A percentile compares a stretch with the other conserved stretches of the same genome.
phyloP scores from a whole-genome alignment of 2,797 vertebrate species.

The Xenopus petersii region DNA sequence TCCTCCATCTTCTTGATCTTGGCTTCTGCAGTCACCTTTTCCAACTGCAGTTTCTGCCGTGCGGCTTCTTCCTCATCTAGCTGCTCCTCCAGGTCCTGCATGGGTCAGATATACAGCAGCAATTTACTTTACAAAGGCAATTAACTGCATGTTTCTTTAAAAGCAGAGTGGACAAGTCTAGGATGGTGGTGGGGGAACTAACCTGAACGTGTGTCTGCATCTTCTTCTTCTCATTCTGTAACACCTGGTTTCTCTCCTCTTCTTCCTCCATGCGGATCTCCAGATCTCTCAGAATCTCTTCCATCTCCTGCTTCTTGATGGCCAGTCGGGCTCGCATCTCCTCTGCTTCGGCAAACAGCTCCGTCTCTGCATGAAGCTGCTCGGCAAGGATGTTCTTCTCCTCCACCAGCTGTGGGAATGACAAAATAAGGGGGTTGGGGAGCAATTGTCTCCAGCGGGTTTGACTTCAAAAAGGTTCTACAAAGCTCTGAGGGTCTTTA shows the following conservation, averaged over 20 bases:
- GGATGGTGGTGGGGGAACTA: conserved; percentile 4
- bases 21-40: conserved; percentile 94
- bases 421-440: neutral
- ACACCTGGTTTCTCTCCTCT: conserved; percentile 87
- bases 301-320: conserved; percentile 90
- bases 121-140: too few relatives aligned
- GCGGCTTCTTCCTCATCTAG: conserved; percentile 95
- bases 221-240: conserved; percentile 95
- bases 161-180: too few relatives aligned
- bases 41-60: conserved; percentile 92
- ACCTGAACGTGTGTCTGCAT: conserved; percentile 96
- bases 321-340: conserved; percentile 94
- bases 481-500: too few relatives aligned
- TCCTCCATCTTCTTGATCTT: conserved; percentile 99
- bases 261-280: conserved; percentile 94
- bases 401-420: conserved; percentile 75
- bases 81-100: conserved; percentile 92
- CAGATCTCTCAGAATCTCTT: conserved; percentile 93
- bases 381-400: conserved; percentile 96
- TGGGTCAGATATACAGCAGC: neutral
- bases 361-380: conserved; percentile 92
- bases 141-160: too few relatives aligned
- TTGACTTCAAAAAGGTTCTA: too few relatives aligned
- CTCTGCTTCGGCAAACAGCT: conserved; percentile 93
- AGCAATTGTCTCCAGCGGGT: neutral